Evolutionary conservation across 2,113 vertebrate species (phyloP).

Genomic region (Austrofundulus limnaeus): DNA sequence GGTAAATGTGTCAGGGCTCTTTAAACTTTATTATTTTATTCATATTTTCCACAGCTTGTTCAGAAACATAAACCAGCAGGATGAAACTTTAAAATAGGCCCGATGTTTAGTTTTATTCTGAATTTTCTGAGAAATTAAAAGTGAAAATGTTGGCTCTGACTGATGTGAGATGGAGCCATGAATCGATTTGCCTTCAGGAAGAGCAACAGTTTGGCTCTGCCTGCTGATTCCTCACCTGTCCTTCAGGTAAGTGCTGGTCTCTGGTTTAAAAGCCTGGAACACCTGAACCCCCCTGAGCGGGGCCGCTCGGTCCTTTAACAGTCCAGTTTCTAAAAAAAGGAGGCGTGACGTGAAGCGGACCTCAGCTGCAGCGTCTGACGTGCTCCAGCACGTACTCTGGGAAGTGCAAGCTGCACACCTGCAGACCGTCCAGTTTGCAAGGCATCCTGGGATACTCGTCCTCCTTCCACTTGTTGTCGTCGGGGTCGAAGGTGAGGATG

Average conservation of each 20-base stretch:
- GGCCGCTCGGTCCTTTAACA: constrained; percentile 18
- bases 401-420: constrained; percentile 97
- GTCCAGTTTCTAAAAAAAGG: constrained; percentile 40
- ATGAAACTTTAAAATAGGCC: constrained; percentile 18
- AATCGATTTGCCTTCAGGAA: constrained; percentile 21
- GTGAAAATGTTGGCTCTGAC: constrained; percentile 50
- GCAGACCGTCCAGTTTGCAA: constrained; percentile 98
- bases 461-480: constrained; percentile 99
- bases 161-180: constrained; percentile 3
- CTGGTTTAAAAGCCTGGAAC: constrained; percentile 66
- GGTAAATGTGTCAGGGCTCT: no score
- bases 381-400: constrained; percentile 97
- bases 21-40: no score
- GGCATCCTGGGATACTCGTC: constrained; percentile 99
- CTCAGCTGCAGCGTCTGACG: constrained; percentile 93
- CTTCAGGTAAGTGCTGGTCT: constrained; percentile 68
- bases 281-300: constrained; percentile 32
- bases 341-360: constrained; percentile 35
- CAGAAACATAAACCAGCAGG: constrained; percentile 57
- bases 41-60: no score
- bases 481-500: constrained; percentile 97
- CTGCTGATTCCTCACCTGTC: constrained; percentile 36
- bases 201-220: constrained; percentile 35
- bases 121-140: constrained; percentile 64
- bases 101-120: constrained; percentile 22